Percentiles rank a stretch among this genome's conserved stretches.
phyloP scores from a whole-genome alignment of 2,113 vertebrate species.

The Haemorhous mexicanus region DNA sequence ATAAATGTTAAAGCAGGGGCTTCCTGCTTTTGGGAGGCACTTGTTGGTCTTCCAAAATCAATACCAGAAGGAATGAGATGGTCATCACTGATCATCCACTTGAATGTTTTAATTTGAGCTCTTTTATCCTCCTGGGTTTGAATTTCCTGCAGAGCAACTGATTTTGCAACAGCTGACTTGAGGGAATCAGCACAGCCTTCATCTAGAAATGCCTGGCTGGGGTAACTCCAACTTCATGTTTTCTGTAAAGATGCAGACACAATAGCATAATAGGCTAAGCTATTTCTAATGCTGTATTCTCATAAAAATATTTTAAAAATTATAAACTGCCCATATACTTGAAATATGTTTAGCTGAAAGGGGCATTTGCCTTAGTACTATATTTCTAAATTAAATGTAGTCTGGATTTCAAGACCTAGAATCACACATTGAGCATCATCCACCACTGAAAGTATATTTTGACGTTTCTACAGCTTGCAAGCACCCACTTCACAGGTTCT shows the following conservation, averaged over 20 bases:
- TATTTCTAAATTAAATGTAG: background rate
- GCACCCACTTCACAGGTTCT: background rate
- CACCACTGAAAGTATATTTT: background rate
- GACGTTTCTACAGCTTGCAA: background rate
- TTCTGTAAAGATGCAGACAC: background rate
- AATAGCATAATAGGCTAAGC: background rate
- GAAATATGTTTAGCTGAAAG: background rate
- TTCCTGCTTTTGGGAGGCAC: background rate
- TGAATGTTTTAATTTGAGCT: background rate
- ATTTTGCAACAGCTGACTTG: background rate
- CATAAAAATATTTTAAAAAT: background rate
- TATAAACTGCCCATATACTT: background rate
- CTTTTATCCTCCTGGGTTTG: background rate
- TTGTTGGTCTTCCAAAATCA: background rate
- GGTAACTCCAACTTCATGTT: background rate
- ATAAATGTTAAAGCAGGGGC: background rate
- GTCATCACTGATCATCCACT: background rate
- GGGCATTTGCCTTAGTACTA: rapidly evolving
- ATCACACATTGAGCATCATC: background rate
- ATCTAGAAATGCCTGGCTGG: background rate
- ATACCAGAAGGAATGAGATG: background rate
- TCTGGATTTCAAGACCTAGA: background rate
- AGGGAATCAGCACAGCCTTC: background rate
- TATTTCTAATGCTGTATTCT: background rate
- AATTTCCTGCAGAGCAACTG: background rate